Base-by-base conservation (phyloP, 2,888 invertebrate genomes). In the Amblyjoppa fuscipennis region DNA sequence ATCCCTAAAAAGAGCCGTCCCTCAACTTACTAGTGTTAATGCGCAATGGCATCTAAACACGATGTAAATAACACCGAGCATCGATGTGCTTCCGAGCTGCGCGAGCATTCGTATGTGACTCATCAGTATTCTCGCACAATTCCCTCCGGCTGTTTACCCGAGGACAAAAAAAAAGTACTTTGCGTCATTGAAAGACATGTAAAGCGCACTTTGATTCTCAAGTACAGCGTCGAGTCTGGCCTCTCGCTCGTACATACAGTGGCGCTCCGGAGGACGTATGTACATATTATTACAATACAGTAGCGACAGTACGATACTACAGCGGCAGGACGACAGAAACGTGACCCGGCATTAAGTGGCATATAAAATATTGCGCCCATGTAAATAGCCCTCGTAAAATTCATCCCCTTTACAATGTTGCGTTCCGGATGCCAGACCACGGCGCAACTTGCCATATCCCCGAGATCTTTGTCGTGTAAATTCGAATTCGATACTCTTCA, bases 341-440 rank as follows among this genome's bases (percentile, higher is more conserved):
- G 93, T 93, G 93, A 93, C 92, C 92, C 89, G 88, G 93, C 93
- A 93, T 93, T 93, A 93, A 93, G 93, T 92, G 92, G 89, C 89
- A 91, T 90, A 92, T 93, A 93, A 93, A 93, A 93, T 93, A 93
- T 93, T 91, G 92, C 91, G 90, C 91, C 90, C 92, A 92, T 93
- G 93, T 93, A 93, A 93, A 93, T 93, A 93, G 85, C 90, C 89
- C 89, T 92, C 92, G 92, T 93, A 91, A 92, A 93, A 91, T 91
- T 90, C 89, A 89, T 75, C 74, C 64, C 71, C 82, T 85, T 68
- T 88, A 87, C 88, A 89, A 89, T 89, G 91, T 89, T 89, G 88
- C 87, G 77, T 76, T 81, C 83, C 86, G 87, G 76, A 85, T 87
- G 85, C 77, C 88, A 77, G 83, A 82, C 87, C 86, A 87, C 89